A percentile compares a stretch with the other conserved stretches of the same genome.
These are phyloP conservation scores for Drosophila takahashii DNA, from an alignment of 1,140 invertebrate genomes.

Conservation along the genomic window DNA sequence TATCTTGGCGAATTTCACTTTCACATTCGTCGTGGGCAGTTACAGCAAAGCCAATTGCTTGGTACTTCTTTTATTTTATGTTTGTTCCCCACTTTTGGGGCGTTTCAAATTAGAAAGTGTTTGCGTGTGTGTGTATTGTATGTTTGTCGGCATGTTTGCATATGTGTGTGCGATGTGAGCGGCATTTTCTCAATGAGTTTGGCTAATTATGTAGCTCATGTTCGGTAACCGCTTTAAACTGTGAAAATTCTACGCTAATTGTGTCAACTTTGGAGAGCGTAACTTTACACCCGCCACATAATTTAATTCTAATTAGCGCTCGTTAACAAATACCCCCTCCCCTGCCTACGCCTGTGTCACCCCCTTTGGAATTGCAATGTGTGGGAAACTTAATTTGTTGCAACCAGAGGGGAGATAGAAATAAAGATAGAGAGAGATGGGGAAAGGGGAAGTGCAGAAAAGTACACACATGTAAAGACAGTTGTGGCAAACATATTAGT, in stretches of 20 bases:
- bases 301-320: slow-evolving; percentile 64
- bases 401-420: slow-evolving; percentile 27
- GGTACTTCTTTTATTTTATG: slow-evolving; percentile 54
- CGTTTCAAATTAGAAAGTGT: slow-evolving; percentile 72
- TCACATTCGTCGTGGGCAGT: slow-evolving; percentile 76
- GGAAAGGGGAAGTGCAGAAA: slow-evolving; percentile 33
- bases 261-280: slow-evolving; percentile 21
- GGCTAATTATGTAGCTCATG: slow-evolving; percentile 52
- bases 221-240: slow-evolving; percentile 23
- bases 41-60: slow-evolving; percentile 58
- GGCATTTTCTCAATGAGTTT: slow-evolving; percentile 41
- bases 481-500: not conserved
- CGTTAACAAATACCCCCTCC: slow-evolving; percentile 25
- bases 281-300: slow-evolving; percentile 16
- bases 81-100: slow-evolving; percentile 39
- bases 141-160: not conserved
- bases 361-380: slow-evolving; percentile 43
- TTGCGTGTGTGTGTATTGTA: slow-evolving; percentile 7
- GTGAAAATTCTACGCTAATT: slow-evolving; percentile 29
- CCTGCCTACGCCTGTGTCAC: not conserved
- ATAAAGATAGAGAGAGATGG: not conserved
- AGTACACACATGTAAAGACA: slow-evolving; percentile 15
- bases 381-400: slow-evolving; percentile 76
- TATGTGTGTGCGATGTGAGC: slow-evolving; percentile 23
- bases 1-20: slow-evolving; percentile 68